Evolutionary conservation across 2,113 vertebrate genomes (phyloP).

Genomic region (Ranitomeya variabilis): DNA sequence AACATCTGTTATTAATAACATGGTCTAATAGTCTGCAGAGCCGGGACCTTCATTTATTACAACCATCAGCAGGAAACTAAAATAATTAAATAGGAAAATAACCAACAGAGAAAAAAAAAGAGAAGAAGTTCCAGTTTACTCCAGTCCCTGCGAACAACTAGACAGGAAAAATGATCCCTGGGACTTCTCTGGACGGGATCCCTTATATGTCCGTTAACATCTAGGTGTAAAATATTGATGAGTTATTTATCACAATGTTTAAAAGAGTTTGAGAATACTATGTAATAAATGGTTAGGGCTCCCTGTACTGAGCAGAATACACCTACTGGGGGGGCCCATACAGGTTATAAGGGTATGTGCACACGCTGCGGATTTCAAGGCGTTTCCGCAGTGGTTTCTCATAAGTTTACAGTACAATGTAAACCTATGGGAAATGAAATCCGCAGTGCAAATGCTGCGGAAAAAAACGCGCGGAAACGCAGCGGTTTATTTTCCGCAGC

Average conservation of each 20-base stretch:
- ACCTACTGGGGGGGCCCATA: no score
- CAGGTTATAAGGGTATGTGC: no score
- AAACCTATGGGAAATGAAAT: no score
- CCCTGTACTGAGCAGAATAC: no score
- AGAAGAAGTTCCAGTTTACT: slow-evolving; percentile 1
- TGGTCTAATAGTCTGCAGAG: slow-evolving; percentile 17
- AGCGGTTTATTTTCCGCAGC: no score
- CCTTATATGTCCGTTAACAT: slow-evolving; percentile 15
- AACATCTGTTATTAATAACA: slow-evolving; percentile 49
- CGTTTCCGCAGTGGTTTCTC: no score
- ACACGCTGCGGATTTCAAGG: no score
- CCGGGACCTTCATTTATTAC: neutral
- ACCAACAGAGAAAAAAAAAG: neutral
- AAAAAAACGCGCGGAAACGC: no score
- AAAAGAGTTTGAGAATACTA: no score
- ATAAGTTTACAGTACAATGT: no score
- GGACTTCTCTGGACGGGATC: neutral
- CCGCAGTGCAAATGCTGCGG: no score
- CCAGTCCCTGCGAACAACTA: neutral
- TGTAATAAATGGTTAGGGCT: no score
- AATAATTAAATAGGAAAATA: slow-evolving; percentile 33
- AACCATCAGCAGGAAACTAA: neutral
- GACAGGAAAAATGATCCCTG: neutral
- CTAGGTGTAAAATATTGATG: neutral
- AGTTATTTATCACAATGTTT: neutral